Evolutionary conservation across 1,140 invertebrate genomes (phyloP).

Genomic region (Latrodectus geometricus): DNA sequence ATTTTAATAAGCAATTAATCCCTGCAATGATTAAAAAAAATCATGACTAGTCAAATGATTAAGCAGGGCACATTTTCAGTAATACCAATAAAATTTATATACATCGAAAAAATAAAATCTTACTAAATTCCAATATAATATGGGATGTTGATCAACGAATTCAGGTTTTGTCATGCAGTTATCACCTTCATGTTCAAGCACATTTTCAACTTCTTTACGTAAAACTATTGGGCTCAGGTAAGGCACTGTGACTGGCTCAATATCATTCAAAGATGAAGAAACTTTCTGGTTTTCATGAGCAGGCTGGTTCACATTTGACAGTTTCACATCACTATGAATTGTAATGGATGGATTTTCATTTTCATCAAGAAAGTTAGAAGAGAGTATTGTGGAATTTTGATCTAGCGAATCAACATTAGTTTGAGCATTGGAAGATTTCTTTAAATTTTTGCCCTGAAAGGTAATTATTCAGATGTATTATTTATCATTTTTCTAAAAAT

Average conservation of each 20-base stretch:
- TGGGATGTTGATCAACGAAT: constrained; percentile 95
- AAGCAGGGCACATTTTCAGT: no score
- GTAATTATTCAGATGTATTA: not conserved
- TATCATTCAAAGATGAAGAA: constrained; percentile 9
- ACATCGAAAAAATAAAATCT: constrained; percentile 74
- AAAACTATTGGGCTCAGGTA: constrained; percentile 96
- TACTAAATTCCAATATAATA: constrained; percentile 97
- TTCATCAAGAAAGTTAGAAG: constrained; percentile 27
- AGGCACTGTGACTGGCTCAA: constrained; percentile 90
- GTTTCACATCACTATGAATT: not conserved
- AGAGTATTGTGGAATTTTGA: not conserved
- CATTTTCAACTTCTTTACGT: constrained; percentile 95
- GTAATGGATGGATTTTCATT: constrained; percentile 45
- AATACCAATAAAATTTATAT: constrained; percentile 66
- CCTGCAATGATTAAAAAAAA: no score
- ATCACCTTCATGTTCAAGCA: constrained; percentile 91
- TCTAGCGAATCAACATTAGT: not conserved
- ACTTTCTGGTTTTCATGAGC: constrained; percentile 16
- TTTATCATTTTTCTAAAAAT: no score
- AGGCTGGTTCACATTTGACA: not conserved
- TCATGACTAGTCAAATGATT: no score
- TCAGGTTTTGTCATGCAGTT: constrained; percentile 81
- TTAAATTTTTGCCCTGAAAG: not conserved
- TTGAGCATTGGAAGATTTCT: not conserved
- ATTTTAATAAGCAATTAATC: not conserved